Evolutionary conservation across 2,797 vertebrate species (phyloP), one percentile per base, ranked within the genome.

Genomic region (Ficedula albicollis): DNA sequence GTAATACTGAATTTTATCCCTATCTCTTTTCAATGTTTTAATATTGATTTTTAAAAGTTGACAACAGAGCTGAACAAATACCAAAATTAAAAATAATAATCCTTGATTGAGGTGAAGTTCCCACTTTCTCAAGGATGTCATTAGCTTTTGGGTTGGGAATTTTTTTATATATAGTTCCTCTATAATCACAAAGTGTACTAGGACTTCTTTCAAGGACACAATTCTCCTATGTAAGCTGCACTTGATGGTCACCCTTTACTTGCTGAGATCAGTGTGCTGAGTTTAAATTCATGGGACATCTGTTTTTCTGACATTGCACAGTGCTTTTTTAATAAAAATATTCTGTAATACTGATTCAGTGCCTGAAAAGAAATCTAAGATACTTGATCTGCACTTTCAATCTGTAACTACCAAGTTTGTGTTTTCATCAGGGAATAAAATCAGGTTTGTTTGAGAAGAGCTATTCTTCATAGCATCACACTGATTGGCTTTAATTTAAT

Each of bases 401-500:
- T 63, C 62, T 70, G 14, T 49, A 86, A 67, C 41, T 74, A 85
- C 15, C 29, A 80, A 80, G 15, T 85, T 26, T 52, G 29, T 23
- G 58, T 51, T 80, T 84, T 70, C 66, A 84, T 77, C 32, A 43
- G 51, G 44, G 44, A 90, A 90, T 83, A 80, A 90, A 84, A 91
- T 46, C 38, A 39, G 27, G 29, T 46, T 91, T 69, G 15, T 62
- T 63, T 81, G 32, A 78, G 54, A 91, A 82, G 51, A 82, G 5
- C 19, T 48, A 23, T 87, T 73, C 56, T 82, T 84, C 27, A 11
- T 13, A 49, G 46, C 14, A 4, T 55, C 72, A 74, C 43, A 48
- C 30, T 66, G 67, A 58, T 38, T 56, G 22, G 15, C 70, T 95
- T 77, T 77, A 87, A 91, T 77, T 93, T 78, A 88, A 84, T 93